phyloP scores from a whole-genome alignment of 2,113 vertebrate species.

The Danionella cerebrum region DNA sequence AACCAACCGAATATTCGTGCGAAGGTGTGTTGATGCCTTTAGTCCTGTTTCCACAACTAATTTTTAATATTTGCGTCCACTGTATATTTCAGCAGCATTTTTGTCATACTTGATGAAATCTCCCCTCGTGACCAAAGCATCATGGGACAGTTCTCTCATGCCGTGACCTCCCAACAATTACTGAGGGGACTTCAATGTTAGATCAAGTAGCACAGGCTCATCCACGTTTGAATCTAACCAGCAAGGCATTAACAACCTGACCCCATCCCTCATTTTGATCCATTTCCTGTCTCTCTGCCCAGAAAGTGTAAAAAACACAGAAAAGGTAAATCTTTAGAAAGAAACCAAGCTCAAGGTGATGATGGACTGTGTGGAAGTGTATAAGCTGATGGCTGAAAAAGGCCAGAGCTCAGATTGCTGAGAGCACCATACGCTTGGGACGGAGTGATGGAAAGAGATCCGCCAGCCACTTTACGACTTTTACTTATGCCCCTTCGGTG shows the following conservation, averaged over 20 bases:
- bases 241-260: not conserved
- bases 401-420: not conserved
- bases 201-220: not conserved
- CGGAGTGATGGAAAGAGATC: constrained; percentile 50
- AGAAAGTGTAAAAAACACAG: not conserved
- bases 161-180: too few species aligned
- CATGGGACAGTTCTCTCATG: too few species aligned
- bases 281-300: not conserved
- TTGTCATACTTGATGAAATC: too few species aligned
- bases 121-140: too few species aligned
- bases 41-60: too few species aligned
- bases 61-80: too few species aligned
- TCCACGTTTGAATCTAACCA: not conserved
- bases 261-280: not conserved
- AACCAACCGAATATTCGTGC: too few species aligned
- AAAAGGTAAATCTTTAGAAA: not conserved
- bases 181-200: too few species aligned
- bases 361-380: not conserved
- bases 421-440: not conserved
- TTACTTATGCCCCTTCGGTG: constrained; percentile 55
- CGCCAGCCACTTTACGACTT: constrained; percentile 52
- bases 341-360: too few species aligned
- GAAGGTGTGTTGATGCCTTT: too few species aligned
- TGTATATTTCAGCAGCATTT: too few species aligned
- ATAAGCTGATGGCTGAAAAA: not conserved